A percentile compares a stretch with the other conserved stretches of the same genome.
Evolutionary conservation across 1,140 invertebrate genomes (phyloP).

Genomic region (Drosophila paulistorum): DNA sequence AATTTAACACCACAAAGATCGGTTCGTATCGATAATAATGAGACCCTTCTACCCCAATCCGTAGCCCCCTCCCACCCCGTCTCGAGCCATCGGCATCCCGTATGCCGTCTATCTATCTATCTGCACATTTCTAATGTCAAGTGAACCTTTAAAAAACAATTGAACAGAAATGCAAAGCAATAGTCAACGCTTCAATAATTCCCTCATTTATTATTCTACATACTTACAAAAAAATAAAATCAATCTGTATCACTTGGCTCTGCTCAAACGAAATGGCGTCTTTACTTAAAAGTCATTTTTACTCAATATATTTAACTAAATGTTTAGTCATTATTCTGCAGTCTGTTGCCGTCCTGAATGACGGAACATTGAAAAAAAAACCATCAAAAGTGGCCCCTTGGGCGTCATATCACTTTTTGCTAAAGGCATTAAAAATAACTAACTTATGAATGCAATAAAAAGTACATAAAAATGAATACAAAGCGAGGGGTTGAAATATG

Average conservation of each 20-base stretch:
- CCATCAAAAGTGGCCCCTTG: constrained; percentile 47
- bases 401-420: constrained; percentile 33
- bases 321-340: constrained; percentile 18
- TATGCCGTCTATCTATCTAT: background rate
- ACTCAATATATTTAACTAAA: constrained; percentile 26
- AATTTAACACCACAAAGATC: constrained; percentile 75
- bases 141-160: constrained; percentile 44
- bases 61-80: background rate
- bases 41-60: background rate
- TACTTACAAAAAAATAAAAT: background rate
- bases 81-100: background rate
- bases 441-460: constrained; percentile 14
- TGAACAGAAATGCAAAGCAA: constrained; percentile 23
- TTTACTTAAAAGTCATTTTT: background rate
- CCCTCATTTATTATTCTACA: background rate
- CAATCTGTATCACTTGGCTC: background rate
- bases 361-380: constrained; percentile 42
- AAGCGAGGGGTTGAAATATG: background rate
- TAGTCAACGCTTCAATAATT: constrained; percentile 41
- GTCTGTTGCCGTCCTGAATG: constrained; percentile 4
- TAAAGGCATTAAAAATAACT: constrained; percentile 35
- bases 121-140: constrained; percentile 55
- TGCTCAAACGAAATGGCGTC: background rate
- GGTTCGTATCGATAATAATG: constrained; percentile 42
- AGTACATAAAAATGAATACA: constrained; percentile 7